Conservation (phyloP, 2,113 vertebrate genomes). For the Pithys albifrons region DNA sequence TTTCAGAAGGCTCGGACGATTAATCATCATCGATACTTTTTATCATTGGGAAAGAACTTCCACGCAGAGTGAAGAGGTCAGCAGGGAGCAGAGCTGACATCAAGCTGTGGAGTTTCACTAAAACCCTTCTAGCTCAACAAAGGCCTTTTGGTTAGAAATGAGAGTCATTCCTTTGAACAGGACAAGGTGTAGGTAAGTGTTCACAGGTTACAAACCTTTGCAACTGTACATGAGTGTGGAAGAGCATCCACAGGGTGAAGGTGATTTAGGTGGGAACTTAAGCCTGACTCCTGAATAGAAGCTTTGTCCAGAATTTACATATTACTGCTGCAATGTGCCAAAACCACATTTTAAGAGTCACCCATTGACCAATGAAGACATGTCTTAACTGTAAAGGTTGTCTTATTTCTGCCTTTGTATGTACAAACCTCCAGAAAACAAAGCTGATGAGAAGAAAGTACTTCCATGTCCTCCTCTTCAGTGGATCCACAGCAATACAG, state of each 20-base stretch:
- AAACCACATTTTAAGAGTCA: not conserved
- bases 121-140: not conserved
- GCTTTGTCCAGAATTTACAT: not conserved
- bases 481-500: not conserved
- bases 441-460: not conserved
- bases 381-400: not conserved
- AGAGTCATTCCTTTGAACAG: not conserved
- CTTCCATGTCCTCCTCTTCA: not conserved
- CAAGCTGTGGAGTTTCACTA: not conserved
- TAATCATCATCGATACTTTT: not conserved
- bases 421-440: not conserved
- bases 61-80: not conserved
- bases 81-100: accelerated
- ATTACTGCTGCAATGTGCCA: not conserved
- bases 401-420: not conserved
- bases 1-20: not conserved
- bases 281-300: not conserved
- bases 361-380: accelerated
- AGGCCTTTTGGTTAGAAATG: not conserved
- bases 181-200: not conserved
- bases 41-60: not conserved
- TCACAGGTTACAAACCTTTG: not conserved
- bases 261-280: not conserved
- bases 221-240: accelerated
- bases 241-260: not conserved